A percentile compares a stretch with the other conserved stretches of the same genome.
phyloP scores from a whole-genome alignment of 2,113 vertebrate genomes.

The Plecturocebus donacophilus region DNA sequence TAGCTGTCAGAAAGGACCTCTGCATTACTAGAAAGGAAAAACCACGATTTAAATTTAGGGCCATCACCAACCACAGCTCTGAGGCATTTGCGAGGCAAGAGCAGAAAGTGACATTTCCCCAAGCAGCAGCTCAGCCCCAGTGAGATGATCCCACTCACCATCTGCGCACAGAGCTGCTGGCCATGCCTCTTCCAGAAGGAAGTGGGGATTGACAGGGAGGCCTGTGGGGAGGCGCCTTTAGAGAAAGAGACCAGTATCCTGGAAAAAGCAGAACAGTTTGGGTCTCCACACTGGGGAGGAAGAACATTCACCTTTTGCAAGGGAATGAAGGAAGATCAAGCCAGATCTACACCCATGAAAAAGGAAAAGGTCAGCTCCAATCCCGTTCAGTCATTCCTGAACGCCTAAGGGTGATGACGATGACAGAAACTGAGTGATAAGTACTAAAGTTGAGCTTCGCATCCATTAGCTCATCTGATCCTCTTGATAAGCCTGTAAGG shows the following conservation, averaged over 20 bases:
- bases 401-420: rapidly evolving
- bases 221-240: background rate
- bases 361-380: rapidly evolving
- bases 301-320: background rate
- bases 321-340: background rate
- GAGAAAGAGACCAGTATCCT: background rate
- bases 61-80: background rate
- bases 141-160: background rate
- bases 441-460: background rate
- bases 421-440: rapidly evolving
- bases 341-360: rapidly evolving
- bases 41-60: conserved; percentile 49
- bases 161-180: background rate
- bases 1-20: background rate
- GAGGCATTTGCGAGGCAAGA: conserved; percentile 48
- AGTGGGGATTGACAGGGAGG: background rate
- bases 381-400: background rate
- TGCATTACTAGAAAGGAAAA: background rate
- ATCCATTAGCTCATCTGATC: background rate
- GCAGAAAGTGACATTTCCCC: conserved; percentile 16
- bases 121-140: background rate
- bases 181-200: background rate
- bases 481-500: background rate
- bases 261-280: background rate
- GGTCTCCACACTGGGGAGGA: background rate